Conservation (phyloP, 2,113 vertebrate species). For the Verasper variegatus region DNA sequence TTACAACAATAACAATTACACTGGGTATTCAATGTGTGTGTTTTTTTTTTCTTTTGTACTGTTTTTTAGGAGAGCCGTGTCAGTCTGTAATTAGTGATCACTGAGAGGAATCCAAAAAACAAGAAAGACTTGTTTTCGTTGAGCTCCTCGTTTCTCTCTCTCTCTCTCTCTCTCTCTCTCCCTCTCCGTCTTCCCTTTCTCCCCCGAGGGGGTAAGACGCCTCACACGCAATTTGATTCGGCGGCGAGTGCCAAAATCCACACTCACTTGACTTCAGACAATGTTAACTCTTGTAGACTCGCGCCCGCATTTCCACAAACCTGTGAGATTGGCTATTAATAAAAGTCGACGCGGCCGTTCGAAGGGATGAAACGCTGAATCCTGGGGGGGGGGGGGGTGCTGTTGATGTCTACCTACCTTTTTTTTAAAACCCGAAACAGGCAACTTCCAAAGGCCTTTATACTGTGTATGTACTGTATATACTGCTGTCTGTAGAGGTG, state of each 20-base stretch:
- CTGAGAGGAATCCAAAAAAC: conserved; percentile 64
- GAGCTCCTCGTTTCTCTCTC: background rate
- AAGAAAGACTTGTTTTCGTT: conserved; percentile 71
- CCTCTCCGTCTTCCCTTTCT: conserved; percentile 17
- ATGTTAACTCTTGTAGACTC: conserved; percentile 26
- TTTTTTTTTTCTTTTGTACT: conserved; percentile 46
- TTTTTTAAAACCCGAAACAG: conserved; percentile 25
- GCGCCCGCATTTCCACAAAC: conserved; percentile 4
- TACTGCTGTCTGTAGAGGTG: too few species aligned
- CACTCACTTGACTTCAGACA: conserved; percentile 47
- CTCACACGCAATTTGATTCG: conserved; percentile 64
- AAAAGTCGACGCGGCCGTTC: conserved; percentile 24
- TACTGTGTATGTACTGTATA: background rate
- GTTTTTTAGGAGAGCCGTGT: conserved; percentile 53
- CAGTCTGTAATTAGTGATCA: conserved; percentile 78
- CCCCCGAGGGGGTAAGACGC: conserved; percentile 50
- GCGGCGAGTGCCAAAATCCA: conserved; percentile 24
- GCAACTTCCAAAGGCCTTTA: conserved; percentile 19
- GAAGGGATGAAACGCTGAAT: conserved; percentile 42
- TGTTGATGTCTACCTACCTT: conserved; percentile 18
- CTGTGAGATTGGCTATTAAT: conserved; percentile 46
- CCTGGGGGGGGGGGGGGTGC: conserved; percentile 42
- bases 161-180: conserved; percentile 1
- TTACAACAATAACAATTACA: conserved; percentile 74
- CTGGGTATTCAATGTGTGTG: conserved; percentile 60